Evolutionary conservation across 2,797 vertebrate species (phyloP).

Genomic region (Tachyglossus aculeatus): DNA sequence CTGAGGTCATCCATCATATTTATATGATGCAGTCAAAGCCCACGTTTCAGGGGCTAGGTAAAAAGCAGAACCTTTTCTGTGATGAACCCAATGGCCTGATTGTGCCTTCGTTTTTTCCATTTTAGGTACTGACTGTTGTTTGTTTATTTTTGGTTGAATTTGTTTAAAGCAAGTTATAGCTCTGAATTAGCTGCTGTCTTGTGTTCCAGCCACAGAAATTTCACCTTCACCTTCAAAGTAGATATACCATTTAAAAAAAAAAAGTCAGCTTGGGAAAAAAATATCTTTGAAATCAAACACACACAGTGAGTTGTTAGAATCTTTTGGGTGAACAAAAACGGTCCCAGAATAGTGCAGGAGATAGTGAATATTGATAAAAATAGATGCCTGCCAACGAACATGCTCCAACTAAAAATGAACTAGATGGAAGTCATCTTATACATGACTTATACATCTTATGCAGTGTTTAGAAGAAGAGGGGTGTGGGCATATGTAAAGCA

Average conservation of each 20-base stretch:
- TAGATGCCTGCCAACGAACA: not conserved
- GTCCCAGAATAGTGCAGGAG: too few relatives aligned
- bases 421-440: too few relatives aligned
- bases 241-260: not conserved
- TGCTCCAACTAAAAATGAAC: not conserved
- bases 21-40: not conserved
- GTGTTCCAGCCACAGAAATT: not conserved
- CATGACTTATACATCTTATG: too few relatives aligned
- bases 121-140: not conserved
- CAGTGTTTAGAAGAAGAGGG: too few relatives aligned
- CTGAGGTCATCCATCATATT: not conserved
- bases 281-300: too few relatives aligned
- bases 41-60: not conserved
- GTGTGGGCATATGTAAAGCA: too few relatives aligned
- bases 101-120: not conserved
- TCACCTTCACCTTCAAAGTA: not conserved
- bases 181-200: not conserved
- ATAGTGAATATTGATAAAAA: not conserved
- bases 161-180: too few relatives aligned
- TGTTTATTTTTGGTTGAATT: not conserved
- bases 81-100: conserved; percentile 1
- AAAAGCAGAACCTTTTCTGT: conserved; percentile 11
- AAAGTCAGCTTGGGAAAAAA: too few relatives aligned
- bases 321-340: too few relatives aligned
- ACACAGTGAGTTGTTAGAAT: too few relatives aligned